Base-by-base conservation (phyloP, 2,888 invertebrate species). In the Drosophila gaucha region DNA sequence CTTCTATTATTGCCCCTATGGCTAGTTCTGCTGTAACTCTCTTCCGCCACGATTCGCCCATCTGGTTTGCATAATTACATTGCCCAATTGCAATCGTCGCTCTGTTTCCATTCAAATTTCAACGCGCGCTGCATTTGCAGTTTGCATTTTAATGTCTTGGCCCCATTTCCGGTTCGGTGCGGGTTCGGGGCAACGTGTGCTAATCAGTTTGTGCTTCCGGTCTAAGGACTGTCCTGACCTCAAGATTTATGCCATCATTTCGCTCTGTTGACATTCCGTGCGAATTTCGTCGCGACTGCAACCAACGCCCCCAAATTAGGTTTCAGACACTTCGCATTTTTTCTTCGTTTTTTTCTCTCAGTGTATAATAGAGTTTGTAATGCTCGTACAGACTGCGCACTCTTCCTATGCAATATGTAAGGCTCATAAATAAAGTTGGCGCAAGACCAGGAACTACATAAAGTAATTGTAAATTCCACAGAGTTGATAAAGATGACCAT, bases 71-170 rank as follows among this genome's bases (percentile, higher is more conserved):
- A 76, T 77, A 76, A 76, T 76, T 66, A 69, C 59, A 50, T 65
- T 65, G 58, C 63, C 73, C 67, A 62, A 68, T 76, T 76, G 72
- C 73, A 67, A 55, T 63, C 52, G 57, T 41, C 46, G 58, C 31
- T 12, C 24, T 24, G 41, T 6, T 36, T 38, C 33, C 64, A 59
- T 54, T 65, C 38, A 38, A 38, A 18, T 38, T 38, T 18, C 20
- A 24, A 18, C 12, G 20, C 46, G 18, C 39, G 24, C 39, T 35
- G 43, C 51, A 36, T 54, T 74, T 75, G 55, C 67, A 64, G 35
- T 75, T 67, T 75, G 75, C 75, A 74, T 75, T 74, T 74, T 66
- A 75, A 75, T 75, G 66, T 58, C 31, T 67, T 67, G 76, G 67
- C 65, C 56, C 44, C 74, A 66, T 35, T 76, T 76, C 72, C 74